Evolutionary conservation across 2,797 vertebrate species (phyloP).

Genomic region (Microctenopoma steveboyesi): DNA sequence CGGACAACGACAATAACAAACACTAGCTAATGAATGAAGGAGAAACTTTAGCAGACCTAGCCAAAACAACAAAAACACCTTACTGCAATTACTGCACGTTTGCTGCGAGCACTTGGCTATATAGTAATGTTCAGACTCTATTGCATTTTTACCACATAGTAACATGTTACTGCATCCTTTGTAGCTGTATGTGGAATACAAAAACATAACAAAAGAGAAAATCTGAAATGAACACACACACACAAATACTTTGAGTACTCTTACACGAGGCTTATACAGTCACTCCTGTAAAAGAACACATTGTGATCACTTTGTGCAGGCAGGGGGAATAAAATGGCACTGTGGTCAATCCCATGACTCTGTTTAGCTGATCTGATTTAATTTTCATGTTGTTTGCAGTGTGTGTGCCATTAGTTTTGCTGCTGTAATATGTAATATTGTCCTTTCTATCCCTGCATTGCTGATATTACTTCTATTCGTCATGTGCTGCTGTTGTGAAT

Average conservation of each 20-base stretch:
- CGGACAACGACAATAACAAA: too few relatives aligned
- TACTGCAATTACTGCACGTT: too few relatives aligned
- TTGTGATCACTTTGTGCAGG: conserved; percentile 4
- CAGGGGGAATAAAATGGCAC: not conserved
- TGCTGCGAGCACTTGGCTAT: too few relatives aligned
- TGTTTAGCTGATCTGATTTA: conserved; percentile 16
- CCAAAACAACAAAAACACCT: too few relatives aligned
- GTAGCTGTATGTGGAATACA: conserved; percentile 26
- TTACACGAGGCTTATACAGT: conserved; percentile 9
- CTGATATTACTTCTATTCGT: conserved; percentile 21
- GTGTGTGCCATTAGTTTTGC: conserved; percentile 8
- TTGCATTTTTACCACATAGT: conserved; percentile 7
- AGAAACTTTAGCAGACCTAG: too few relatives aligned
- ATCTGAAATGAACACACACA: conserved; percentile 38
- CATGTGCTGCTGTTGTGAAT: not conserved
- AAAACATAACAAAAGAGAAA: conserved; percentile 44
- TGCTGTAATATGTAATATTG: not conserved
- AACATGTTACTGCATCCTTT: conserved; percentile 3
- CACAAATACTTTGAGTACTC: conserved; percentile 11
- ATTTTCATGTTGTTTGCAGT: conserved; percentile 4
- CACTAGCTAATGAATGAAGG: too few relatives aligned
- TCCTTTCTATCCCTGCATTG: not conserved
- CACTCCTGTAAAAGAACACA: not conserved
- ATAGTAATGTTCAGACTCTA: too few relatives aligned
- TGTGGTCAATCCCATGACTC: conserved; percentile 10